A percentile compares a stretch with the other conserved stretches of the same genome.
These are phyloP conservation scores for Scytalopus superciliaris DNA, from an alignment of 2,113 vertebrate genomes.

Conservation along the genomic window DNA sequence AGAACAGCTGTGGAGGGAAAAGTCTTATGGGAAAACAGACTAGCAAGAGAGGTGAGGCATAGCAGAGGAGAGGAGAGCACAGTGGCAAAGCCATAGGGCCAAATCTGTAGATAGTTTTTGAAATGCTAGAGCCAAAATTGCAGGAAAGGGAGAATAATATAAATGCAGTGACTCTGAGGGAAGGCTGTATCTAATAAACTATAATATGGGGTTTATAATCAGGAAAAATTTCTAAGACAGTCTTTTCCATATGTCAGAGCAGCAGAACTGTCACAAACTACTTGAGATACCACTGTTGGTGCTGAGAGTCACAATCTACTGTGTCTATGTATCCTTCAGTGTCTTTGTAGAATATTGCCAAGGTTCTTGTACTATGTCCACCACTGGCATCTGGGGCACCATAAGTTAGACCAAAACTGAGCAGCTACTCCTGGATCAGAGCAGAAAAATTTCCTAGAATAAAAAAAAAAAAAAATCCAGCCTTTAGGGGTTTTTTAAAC, in stretches of 20 bases:
- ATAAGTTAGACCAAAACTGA: background rate
- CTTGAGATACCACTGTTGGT: background rate
- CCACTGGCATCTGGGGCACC: background rate
- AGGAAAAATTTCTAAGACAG: background rate
- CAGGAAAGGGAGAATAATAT: background rate
- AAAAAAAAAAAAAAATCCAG: background rate
- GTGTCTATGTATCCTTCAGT: background rate
- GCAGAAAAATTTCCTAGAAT: background rate
- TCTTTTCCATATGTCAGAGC: background rate
- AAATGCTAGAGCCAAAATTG: background rate
- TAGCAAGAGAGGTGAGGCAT: slow-evolving; percentile 18
- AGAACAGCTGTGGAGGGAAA: background rate
- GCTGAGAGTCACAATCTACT: background rate
- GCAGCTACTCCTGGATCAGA: background rate
- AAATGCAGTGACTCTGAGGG: background rate
- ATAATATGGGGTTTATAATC: background rate
- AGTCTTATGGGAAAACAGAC: slow-evolving; percentile 1
- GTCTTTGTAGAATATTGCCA: background rate
- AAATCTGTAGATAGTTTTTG: background rate
- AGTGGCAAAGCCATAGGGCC: background rate
- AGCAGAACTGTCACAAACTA: background rate
- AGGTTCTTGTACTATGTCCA: background rate
- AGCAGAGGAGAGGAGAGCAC: background rate
- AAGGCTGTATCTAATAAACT: background rate
- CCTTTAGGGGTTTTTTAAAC: background rate